These are phyloP conservation scores for Ceratosolen solmsi DNA, from an alignment of 1,140 invertebrate species.

Conservation along the genomic window DNA sequence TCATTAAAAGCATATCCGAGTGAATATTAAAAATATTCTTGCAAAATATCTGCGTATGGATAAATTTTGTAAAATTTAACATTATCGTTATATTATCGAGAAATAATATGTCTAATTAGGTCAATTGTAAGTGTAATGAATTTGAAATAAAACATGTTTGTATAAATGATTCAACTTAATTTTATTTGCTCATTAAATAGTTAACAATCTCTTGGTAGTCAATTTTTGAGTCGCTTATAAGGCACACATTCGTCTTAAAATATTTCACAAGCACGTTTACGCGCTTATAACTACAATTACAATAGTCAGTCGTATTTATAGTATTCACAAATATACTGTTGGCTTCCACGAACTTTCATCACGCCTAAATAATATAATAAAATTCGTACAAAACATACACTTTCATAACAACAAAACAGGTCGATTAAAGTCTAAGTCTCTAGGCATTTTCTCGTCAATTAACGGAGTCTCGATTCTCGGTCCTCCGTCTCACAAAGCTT, in stretches of 20 bases:
- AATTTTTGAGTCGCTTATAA: constrained; percentile 45
- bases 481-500: constrained; percentile 25
- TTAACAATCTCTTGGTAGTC: constrained; percentile 66
- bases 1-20: too few species aligned
- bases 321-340: constrained; percentile 67
- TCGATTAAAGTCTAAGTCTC: constrained; percentile 62
- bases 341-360: constrained; percentile 43
- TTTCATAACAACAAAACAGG: constrained; percentile 67
- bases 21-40: too few species aligned
- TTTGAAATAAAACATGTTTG: background rate
- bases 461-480: constrained; percentile 47
- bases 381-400: constrained; percentile 67
- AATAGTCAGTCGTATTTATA: constrained; percentile 69
- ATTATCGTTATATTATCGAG: too few species aligned
- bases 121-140: too few species aligned
- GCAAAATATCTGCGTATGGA: too few species aligned
- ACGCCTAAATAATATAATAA: constrained; percentile 61
- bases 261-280: constrained; percentile 49
- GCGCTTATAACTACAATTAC: constrained; percentile 54
- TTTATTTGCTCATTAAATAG: constrained; percentile 69
- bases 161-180: constrained; percentile 37
- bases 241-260: constrained; percentile 53
- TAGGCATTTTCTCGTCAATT: constrained; percentile 51
- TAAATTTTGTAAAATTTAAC: too few species aligned
- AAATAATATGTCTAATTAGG: too few species aligned